Evolutionary conservation across 1,140 invertebrate species (phyloP), one percentile per base, ranked within the genome.

Genomic region (Stegodyphus dumicola): DNA sequence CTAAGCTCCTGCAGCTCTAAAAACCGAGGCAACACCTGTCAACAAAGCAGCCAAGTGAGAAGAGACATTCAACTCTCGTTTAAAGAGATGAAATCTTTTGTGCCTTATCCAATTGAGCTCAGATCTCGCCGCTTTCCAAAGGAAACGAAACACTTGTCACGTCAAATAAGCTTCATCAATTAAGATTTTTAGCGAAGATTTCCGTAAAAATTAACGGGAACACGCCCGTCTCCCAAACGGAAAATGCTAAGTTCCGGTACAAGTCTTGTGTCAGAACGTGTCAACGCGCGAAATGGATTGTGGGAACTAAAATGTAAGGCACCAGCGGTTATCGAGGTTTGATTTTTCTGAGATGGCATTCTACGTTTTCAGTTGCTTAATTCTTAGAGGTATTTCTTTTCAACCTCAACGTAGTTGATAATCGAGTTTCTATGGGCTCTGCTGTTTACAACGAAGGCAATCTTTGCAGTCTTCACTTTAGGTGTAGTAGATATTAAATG

Each of bases 241-340:
- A 10, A 15, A 60, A 10, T 1, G 9, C 56, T 60, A 60, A 33
- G 33, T 33, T 33, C 33, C 33, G 33, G 33, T 33, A 15, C 56
- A 60, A 67, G 18, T 67, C 18, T 17, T 17, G 15, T 67, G 66
- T 67, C 66, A 67, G 9, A 17, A 67, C 9, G 15, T 18, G 66
- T 17, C 18, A 18, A 67, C 66, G 66, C 18, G 15, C 15, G 66
- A 67, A 67, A 67, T 67, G 66, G n/a, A 67, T 67, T n/a, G 66
- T 67, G 66, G 66, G 66, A 67, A 67, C 15, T 5, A 9, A 17
- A 18, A 13, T n/a, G 18, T 9, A 67, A n/a, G 15, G 9, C 56
- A 5, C 56, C 56, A 10, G 9, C 56, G 5, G 33, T 33, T 33
- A 33, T 33, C 33, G 33, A 33, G 33, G 3, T 33, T 33, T 33